Percentiles rank a stretch among this genome's conserved stretches.
Evolutionary conservation across 2,888 invertebrate genomes (phyloP).

Genomic region (Entomobrya multifasciata): DNA sequence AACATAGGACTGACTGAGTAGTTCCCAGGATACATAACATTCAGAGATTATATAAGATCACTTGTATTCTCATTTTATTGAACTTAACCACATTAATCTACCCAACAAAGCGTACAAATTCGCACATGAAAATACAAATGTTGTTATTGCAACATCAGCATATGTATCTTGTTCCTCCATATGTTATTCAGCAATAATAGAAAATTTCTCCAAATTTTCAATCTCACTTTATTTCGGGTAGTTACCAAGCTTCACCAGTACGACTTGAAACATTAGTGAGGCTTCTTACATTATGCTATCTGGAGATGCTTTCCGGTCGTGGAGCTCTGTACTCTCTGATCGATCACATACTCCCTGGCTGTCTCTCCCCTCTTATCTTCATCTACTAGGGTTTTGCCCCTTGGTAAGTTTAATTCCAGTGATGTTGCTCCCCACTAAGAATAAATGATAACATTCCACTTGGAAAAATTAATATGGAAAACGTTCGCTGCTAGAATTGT

Average conservation of each 20-base stretch:
- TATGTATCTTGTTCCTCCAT: too few relatives aligned
- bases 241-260: not conserved
- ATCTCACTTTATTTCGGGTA: conserved; percentile 50
- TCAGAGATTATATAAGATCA: conserved; percentile 2
- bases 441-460: conserved; percentile 80
- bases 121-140: conserved; percentile 20
- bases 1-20: conserved; percentile 75
- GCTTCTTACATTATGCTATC: conserved; percentile 27
- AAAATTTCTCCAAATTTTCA: conserved; percentile 44
- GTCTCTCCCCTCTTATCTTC: conserved; percentile 58
- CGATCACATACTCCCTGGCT: not conserved
- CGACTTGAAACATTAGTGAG: not conserved
- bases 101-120: not conserved
- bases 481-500: conserved; percentile 80
- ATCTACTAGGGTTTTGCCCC: conserved; percentile 77
- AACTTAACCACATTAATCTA: not conserved
- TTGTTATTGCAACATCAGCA: not conserved
- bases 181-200: conserved; percentile 6
- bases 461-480: conserved; percentile 80
- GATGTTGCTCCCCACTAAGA: conserved; percentile 80
- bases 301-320: conserved; percentile 27
- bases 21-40: conserved; percentile 52
- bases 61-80: conserved; percentile 23
- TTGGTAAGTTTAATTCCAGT: conserved; percentile 80
- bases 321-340: not conserved